Evolutionary conservation across 2,797 vertebrate genomes (phyloP), one percentile per base, ranked within the genome.

Genomic region (Chaenodraco wilsoni): DNA sequence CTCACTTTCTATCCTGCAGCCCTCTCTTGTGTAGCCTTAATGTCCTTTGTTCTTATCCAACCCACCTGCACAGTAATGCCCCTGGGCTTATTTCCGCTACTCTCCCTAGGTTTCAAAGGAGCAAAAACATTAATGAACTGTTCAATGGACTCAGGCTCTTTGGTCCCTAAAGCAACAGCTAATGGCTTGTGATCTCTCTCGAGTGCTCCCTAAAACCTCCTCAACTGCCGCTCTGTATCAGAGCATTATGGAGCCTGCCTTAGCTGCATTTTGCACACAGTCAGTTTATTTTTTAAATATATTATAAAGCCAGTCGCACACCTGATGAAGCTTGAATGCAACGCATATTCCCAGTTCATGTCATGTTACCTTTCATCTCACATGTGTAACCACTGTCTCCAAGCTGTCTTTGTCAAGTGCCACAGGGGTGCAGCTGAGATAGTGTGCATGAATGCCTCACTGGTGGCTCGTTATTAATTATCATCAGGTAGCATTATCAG

Each of bases 221-320:
- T 72, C 69, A 62, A 60, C 78, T 67, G 46, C 74, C 79, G 76
- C 83, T 79, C 61, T 75, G 69, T 65, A 84, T 84, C 85, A 86
- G 74, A 82, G 90, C 81, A 88, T 90, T 86, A 89, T 72, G 9
- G 41, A 74, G 76, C 44, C 71, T 78, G 66, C 79, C 78, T 82
- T 67, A 66, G 67, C 70, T 70, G 74, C 78, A 70, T 88, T 87
- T 86, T 59, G 71, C 62, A 57, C 72, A 56, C 77, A 85, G 76
- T 79, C 62, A 52, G 37, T 74, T 73, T 37, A 37, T 76, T 72
- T 3, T 27, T 56, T 71, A 58, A 44, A 51, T 33, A 79, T 78
- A 91, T 93, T 94, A 93, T 87, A 87, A 92, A 94, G 90, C 82
- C 90, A 92, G 93, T 92, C 91, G 65, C 92, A 91, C 88, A 93